phyloP scores from a whole-genome alignment of 2,113 vertebrate species.

The Haemorhous mexicanus region DNA sequence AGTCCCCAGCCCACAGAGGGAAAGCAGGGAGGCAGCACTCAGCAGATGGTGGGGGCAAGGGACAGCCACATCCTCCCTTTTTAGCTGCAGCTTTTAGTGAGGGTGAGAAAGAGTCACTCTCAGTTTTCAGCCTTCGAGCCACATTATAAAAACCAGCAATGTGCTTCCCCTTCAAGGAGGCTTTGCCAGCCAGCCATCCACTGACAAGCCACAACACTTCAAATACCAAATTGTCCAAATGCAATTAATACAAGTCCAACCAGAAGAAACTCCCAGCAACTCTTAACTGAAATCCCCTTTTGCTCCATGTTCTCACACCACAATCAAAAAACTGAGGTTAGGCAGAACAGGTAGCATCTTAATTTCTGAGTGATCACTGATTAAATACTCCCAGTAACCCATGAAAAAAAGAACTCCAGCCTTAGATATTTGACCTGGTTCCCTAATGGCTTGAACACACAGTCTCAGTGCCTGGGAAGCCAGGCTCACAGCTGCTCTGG shows the following conservation, averaged over 20 bases:
- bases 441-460: background rate
- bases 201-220: background rate
- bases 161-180: background rate
- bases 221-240: background rate
- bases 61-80: background rate
- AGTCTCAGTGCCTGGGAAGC: background rate
- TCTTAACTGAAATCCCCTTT: background rate
- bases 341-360: background rate
- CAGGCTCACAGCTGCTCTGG: background rate
- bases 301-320: background rate
- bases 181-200: background rate
- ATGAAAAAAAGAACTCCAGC: background rate
- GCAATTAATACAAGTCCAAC: background rate
- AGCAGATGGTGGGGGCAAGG: conserved; percentile 40
- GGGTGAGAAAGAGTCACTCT: background rate
- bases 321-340: background rate
- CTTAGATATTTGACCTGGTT: background rate
- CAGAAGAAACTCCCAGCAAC: background rate
- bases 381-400: background rate
- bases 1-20: background rate
- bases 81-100: background rate
- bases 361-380: background rate
- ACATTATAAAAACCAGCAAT: background rate
- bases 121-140: background rate
- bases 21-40: background rate